phyloP scores from a whole-genome alignment of 1,140 invertebrate genomes.

The Trachymyrmex cornetzi region DNA sequence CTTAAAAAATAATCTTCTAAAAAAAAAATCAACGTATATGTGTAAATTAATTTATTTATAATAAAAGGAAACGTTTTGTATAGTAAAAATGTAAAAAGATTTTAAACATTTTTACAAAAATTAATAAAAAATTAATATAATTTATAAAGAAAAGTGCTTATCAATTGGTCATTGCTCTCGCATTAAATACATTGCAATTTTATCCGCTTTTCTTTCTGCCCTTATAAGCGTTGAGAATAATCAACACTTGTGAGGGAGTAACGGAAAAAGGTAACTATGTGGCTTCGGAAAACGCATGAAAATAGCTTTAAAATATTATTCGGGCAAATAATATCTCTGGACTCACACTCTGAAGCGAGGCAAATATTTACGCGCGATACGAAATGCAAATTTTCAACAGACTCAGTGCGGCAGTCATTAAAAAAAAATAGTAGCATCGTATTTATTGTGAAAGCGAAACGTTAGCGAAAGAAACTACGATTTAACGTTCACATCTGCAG shows the following conservation, averaged over 20 bases:
- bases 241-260: neutral
- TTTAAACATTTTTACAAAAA: neutral
- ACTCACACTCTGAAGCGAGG: neutral
- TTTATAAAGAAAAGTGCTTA: neutral
- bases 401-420: neutral
- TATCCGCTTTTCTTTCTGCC: neutral
- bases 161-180: neutral
- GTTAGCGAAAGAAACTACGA: constrained; percentile 31
- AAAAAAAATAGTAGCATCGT: constrained; percentile 41
- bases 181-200: constrained; percentile 10
- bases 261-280: constrained; percentile 40
- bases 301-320: constrained; percentile 62
- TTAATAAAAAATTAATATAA: neutral
- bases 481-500: constrained; percentile 20
- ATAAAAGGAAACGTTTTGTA: neutral
- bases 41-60: neutral
- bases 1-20: neutral
- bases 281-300: constrained; percentile 9
- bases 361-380: constrained; percentile 70
- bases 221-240: neutral
- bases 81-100: neutral
- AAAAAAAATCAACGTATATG: neutral
- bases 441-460: constrained; percentile 33
- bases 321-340: constrained; percentile 60
- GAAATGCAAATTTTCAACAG: constrained; percentile 69